Evolutionary conservation across 2,797 vertebrate genomes (phyloP), one percentile per base, ranked within the genome.

Genomic region (Enteromius treurensis): DNA sequence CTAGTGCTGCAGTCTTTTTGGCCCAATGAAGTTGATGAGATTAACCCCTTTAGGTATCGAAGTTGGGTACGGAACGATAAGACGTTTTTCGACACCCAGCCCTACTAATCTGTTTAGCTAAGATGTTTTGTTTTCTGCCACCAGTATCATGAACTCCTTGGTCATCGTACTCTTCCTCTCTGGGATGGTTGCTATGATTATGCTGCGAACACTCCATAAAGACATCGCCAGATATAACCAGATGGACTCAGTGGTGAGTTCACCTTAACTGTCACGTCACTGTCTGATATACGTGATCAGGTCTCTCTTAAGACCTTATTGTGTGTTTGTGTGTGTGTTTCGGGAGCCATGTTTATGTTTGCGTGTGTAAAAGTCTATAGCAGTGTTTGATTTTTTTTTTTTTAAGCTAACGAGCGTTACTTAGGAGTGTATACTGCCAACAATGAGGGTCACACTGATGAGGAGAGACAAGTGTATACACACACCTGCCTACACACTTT

Each of bases 191-290:
- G 97, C 97, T 40, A 98, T 97, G 97, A 98, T 97, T 88, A 96
- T 98, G 96, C 86, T 97, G 86, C 94, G 97, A 84, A 98, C 97
- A 0, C 92, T 98, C 29, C 97, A 98, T 91, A 97, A 97, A 92
- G 97, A 98, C 89, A 98, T 98, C 79, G 97, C 97, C 88, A 94
- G 97, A 93, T 98, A 97, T 82, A 98, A 98, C 90, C 97, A 98
- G 88, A 97, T 98, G 94, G 97, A 98, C 93, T 98, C 97, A 65
- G 96, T 96, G 82, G 97, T 97, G 89, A 96, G 97, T 94, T 64
- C 47, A 74, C 19, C 49, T 51, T 37, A 34, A 23, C 40, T 71
- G 65, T 21, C 9, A 8, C 17, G 9, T 51, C 45, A 51, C n/a
- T 51, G 2, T 64, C 42, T 74, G 19, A 21, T 45, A 21, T 45